These are phyloP conservation scores for Choloepus didactylus DNA, from an alignment of 2,797 vertebrate genomes.

Conservation along the genomic window DNA sequence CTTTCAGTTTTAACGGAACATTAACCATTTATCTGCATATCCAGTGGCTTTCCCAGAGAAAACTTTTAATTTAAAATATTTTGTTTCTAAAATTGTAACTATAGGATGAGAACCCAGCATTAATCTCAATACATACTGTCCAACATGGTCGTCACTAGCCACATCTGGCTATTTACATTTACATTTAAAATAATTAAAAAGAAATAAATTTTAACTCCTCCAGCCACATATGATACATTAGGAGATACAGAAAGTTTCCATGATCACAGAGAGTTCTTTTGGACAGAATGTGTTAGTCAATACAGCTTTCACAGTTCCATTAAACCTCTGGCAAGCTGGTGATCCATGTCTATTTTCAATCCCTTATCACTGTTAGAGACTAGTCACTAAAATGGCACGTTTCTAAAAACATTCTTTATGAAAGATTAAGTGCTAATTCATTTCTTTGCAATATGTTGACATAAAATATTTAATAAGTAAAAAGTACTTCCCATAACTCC, in stretches of 20 bases:
- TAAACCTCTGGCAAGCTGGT: not conserved
- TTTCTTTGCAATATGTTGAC: slow-evolving; percentile 10
- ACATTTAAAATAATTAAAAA: not conserved
- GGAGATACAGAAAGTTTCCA: not conserved
- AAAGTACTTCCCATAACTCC: not conserved
- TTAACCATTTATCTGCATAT: not conserved
- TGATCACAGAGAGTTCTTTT: not conserved
- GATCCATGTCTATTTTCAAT: not conserved
- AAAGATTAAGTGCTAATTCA: slow-evolving; percentile 29
- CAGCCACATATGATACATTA: not conserved
- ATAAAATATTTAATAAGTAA: slow-evolving; percentile 40
- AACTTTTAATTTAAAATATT: too few relatives aligned
- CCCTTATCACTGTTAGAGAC: not conserved
- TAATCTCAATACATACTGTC: not conserved
- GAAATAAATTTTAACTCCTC: not conserved
- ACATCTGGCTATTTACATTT: not conserved
- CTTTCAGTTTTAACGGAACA: not conserved
- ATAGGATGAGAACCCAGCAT: not conserved
- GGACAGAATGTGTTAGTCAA: not conserved
- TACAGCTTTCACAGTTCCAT: not conserved
- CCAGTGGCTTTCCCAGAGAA: not conserved
- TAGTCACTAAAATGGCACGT: not conserved
- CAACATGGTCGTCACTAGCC: not conserved
- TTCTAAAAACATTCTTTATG: slow-evolving; percentile 43
- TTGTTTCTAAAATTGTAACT: not conserved